phyloP scores from a whole-genome alignment of 1,140 invertebrate genomes.

The Cotesia vestalis region DNA sequence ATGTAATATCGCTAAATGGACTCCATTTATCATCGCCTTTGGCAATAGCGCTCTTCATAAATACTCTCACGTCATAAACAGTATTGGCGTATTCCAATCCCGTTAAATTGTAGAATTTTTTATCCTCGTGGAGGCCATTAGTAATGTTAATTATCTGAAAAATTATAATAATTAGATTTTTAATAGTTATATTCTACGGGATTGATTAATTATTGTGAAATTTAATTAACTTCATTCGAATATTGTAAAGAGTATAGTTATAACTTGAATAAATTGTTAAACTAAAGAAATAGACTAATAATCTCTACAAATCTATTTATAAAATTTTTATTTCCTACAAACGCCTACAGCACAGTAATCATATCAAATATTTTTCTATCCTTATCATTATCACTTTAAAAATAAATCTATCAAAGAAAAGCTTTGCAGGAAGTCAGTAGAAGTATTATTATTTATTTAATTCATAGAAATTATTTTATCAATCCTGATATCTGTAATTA shows the following conservation, averaged over 20 bases:
- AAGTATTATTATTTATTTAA: background rate
- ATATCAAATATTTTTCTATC: too few relatives aligned
- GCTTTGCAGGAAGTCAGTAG: slow-evolving; percentile 22
- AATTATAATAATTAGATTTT: slow-evolving; percentile 7
- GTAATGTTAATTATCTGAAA: slow-evolving; percentile 57
- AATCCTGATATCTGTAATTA: too few relatives aligned
- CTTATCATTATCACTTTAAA: too few relatives aligned
- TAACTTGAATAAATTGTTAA: too few relatives aligned
- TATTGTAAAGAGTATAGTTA: too few relatives aligned
- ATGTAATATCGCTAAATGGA: slow-evolving; percentile 66
- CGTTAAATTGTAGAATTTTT: slow-evolving; percentile 67
- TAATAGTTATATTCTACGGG: too few relatives aligned
- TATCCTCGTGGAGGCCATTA: slow-evolving; percentile 41
- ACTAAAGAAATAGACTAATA: too few relatives aligned
- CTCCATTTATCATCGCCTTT: slow-evolving; percentile 72
- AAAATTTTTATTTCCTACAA: background rate
- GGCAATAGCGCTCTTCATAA: slow-evolving; percentile 66
- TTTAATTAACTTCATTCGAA: too few relatives aligned
- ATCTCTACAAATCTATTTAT: background rate
- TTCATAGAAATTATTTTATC: slow-evolving; percentile 9
- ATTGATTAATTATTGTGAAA: too few relatives aligned
- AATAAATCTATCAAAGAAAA: slow-evolving; percentile 21
- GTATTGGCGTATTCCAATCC: slow-evolving; percentile 72
- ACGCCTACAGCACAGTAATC: background rate
- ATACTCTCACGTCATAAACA: slow-evolving; percentile 75